Evolutionary conservation across 2,888 invertebrate genomes (phyloP), one percentile per base, ranked within the genome.

Genomic region (Parascotia fuliginaria): DNA sequence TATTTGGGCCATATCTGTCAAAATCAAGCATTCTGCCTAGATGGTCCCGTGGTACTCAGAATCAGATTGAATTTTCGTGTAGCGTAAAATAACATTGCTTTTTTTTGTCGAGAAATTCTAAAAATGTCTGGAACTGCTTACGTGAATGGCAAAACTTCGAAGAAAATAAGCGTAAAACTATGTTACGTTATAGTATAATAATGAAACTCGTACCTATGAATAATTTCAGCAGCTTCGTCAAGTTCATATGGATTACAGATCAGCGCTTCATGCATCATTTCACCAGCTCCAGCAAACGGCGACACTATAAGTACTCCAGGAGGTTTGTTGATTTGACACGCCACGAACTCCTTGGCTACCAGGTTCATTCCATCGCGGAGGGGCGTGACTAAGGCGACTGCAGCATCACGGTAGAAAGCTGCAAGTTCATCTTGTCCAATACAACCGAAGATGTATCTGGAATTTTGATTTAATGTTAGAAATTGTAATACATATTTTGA

Each of bases 211-310:
- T 74, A 94, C 93, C 96, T 95, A 81, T 97, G 96, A 65, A 97
- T 95, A 14, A 96, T 95, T 82, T 97, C 97, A 11, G 97, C 97
- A 2, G 97, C 97, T 63, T 96, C 96, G 69, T 97, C 96, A 40
- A 97, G 93, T 82, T 98, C 97, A 73, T 97, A 97, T 0, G 97
- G 97, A 83, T 98, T 98, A 78, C 97, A 97, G 41, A 97, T 94
- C 7, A 98, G 92, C 1, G 97, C 97, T 80, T 98, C 97, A 85
- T 97, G 97, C 97, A 98, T 97, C 93, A 96, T 97, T 83, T 97
- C 97, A 0, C 97, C 97, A 4, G 98, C 97, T 0, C 98, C 98
- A 47, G 98, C 97, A 78, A 98, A 98, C 0, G 97, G 97, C 0
- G 97, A 97, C 6, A 98, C 95, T 40, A 98, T 96, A 28, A 98